Percentiles rank a stretch among this genome's conserved stretches.
phyloP scores from a whole-genome alignment of 2,113 vertebrate genomes.

The Panthera leo region DNA sequence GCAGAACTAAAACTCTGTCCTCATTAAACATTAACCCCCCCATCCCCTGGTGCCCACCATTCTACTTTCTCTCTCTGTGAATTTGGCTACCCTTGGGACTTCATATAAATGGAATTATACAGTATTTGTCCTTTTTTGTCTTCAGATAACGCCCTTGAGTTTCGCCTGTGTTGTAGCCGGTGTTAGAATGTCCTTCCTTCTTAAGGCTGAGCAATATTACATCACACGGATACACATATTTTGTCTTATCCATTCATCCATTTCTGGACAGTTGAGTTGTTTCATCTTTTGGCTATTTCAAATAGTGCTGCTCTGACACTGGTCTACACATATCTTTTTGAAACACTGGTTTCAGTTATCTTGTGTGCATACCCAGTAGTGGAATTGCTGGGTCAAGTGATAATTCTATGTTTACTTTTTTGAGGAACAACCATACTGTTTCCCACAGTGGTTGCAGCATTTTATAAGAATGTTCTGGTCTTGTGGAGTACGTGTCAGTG shows the following conservation, averaged over 20 bases:
- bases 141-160: not conserved
- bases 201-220: not conserved
- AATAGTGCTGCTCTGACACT: not conserved
- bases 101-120: not conserved
- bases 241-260: not conserved
- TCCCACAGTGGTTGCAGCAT: not conserved
- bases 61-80: not conserved
- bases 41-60: not conserved
- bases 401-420: not conserved
- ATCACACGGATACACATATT: not conserved
- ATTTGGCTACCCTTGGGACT: not conserved
- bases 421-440: not conserved
- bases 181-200: not conserved
- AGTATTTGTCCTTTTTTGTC: not conserved
- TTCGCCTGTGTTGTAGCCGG: not conserved
- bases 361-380: not conserved
- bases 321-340: not conserved
- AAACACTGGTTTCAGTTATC: not conserved
- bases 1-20: not conserved
- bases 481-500: not conserved
- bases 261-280: not conserved
- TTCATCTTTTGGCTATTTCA: not conserved
- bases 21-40: not conserved
- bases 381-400: not conserved
- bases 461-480: not conserved